Evolutionary conservation across 2,888 invertebrate genomes (phyloP).

Genomic region (Acleris cristana): DNA sequence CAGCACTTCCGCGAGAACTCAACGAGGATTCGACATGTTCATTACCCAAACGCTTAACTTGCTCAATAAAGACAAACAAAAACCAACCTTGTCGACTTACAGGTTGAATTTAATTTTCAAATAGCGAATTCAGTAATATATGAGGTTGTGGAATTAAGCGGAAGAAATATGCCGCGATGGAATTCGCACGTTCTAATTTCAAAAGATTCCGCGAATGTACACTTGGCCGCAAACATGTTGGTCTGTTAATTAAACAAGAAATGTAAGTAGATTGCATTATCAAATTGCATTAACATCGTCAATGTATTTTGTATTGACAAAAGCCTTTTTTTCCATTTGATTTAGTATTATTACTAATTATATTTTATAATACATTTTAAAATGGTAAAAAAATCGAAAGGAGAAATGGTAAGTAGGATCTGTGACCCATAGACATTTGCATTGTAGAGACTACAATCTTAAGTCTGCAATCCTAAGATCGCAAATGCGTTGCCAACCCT

Average conservation of each 20-base stretch:
- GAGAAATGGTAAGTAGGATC: too few relatives aligned
- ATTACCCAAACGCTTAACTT: neutral
- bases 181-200: slow-evolving; percentile 43
- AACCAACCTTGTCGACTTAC: too few relatives aligned
- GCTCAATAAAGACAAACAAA: too few relatives aligned
- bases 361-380: too few relatives aligned
- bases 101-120: neutral
- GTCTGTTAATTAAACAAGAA: slow-evolving; percentile 1
- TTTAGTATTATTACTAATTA: too few relatives aligned
- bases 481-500: too few relatives aligned
- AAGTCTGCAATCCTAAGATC: too few relatives aligned
- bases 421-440: too few relatives aligned
- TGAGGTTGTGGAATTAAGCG: neutral
- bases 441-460: too few relatives aligned
- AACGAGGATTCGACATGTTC: slow-evolving; percentile 25
- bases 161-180: slow-evolving; percentile 34
- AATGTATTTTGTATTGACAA: too few relatives aligned
- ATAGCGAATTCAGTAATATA: neutral
- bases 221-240: slow-evolving; percentile 3
- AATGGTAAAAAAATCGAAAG: too few relatives aligned
- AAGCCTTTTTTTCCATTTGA: too few relatives aligned
- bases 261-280: neutral
- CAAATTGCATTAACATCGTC: neutral
- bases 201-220: slow-evolving; percentile 36
- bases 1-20: slow-evolving; percentile 30